Evolutionary conservation across 2,113 vertebrate species (phyloP).

Genomic region (Hemiscyllium ocellatum): DNA sequence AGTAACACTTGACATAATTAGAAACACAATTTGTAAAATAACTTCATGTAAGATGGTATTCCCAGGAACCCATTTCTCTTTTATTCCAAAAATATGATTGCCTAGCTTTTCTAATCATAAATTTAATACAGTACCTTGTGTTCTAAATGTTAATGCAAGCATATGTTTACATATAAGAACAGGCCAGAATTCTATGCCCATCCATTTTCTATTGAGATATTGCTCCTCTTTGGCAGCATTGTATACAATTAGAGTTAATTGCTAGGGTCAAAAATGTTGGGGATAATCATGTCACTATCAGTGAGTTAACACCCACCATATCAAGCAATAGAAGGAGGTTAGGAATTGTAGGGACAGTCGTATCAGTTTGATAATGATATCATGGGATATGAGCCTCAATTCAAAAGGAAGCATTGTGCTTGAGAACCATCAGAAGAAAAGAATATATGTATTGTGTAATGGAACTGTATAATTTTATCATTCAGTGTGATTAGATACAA

Average conservation of each 20-base stretch:
- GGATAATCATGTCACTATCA: slow-evolving; percentile 10
- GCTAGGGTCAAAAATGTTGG: not conserved
- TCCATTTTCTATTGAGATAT: not conserved
- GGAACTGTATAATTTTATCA: not conserved
- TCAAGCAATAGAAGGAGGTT: not conserved
- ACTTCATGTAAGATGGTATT: slow-evolving; percentile 19
- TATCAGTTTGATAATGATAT: slow-evolving; percentile 15
- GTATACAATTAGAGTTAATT: slow-evolving; percentile 27
- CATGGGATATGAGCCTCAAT: not conserved
- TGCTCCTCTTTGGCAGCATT: not conserved
- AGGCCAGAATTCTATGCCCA: not conserved
- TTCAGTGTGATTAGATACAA: not conserved
- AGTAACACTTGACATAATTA: slow-evolving; percentile 34
- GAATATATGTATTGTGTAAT: not conserved
- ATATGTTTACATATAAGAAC: not conserved
- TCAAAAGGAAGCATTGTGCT: not conserved
- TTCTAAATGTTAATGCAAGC: not conserved
- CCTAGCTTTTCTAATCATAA: not conserved
- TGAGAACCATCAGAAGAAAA: not conserved
- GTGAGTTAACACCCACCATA: not conserved
- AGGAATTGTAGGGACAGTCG: not conserved
- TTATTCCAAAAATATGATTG: not conserved
- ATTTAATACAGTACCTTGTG: not conserved
- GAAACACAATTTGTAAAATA: slow-evolving; percentile 29
- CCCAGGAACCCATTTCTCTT: not conserved